Conservation (phyloP, 2,113 vertebrate genomes). For the Atlantisia rogersi region DNA sequence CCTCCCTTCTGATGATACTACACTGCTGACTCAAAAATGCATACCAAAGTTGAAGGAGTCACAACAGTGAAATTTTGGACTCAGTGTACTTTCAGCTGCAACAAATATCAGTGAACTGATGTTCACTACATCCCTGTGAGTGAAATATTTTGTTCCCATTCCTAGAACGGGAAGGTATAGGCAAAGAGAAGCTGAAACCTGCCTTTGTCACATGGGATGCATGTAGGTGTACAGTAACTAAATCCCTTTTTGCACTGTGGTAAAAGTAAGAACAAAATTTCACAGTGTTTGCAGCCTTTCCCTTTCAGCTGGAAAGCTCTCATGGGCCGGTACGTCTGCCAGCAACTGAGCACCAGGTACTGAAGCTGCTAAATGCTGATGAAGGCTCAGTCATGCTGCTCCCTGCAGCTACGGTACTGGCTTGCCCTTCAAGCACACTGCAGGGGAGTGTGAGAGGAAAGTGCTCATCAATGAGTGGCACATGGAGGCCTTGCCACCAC, state of each 20-base stretch:
- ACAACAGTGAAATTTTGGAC: neutral
- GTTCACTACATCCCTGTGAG: neutral
- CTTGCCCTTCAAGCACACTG: fast-evolving
- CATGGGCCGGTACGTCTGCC: fast-evolving
- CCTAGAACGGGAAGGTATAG: neutral
- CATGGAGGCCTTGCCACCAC: neutral
- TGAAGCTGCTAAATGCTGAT: neutral
- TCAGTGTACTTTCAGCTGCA: neutral
- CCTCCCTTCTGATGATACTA: neutral
- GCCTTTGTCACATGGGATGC: neutral
- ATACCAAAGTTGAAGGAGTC: neutral
- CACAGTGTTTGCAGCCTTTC: neutral
- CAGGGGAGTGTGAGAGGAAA: fast-evolving
- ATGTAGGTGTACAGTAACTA: neutral
- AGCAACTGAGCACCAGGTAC: neutral
- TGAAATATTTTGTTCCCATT: neutral
- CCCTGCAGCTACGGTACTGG: neutral
- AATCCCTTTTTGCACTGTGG: neutral
- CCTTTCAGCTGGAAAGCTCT: neutral
- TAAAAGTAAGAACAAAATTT: neutral
- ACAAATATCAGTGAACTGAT: neutral
- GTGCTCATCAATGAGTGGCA: neutral
- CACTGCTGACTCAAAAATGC: neutral
- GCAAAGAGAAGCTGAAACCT: neutral
- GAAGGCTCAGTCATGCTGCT: fast-evolving